A percentile compares a stretch with the other conserved stretches of the same genome.
Evolutionary conservation across 1,140 invertebrate genomes (phyloP).

Genomic region (Episyrphus balteatus): DNA sequence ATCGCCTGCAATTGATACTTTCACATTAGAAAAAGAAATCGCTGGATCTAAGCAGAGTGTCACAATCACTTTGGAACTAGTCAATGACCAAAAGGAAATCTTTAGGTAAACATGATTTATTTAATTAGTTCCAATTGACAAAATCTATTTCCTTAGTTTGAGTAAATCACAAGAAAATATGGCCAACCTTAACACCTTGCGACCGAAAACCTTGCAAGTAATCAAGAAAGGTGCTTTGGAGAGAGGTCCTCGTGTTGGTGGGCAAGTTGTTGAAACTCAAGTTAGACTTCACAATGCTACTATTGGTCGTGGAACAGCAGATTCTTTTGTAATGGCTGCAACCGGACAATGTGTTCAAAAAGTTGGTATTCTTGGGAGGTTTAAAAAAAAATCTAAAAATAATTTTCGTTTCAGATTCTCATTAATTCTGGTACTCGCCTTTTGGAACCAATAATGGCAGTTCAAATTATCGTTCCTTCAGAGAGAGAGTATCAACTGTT

Average conservation of each 20-base stretch:
- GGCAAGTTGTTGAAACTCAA: slow-evolving; percentile 59
- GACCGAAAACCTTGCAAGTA: slow-evolving; percentile 46
- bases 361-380: slow-evolving; percentile 38
- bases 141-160: slow-evolving; percentile 30
- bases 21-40: slow-evolving; percentile 54
- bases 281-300: slow-evolving; percentile 68
- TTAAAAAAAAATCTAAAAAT: neutral
- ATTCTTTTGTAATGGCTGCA: slow-evolving; percentile 66
- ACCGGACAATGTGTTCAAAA: slow-evolving; percentile 66
- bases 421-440: slow-evolving; percentile 47
- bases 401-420: slow-evolving; percentile 44
- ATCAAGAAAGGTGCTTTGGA: slow-evolving; percentile 52
- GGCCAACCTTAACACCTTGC: slow-evolving; percentile 49
- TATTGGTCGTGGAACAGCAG: slow-evolving; percentile 56
- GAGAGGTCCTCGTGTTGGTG: slow-evolving; percentile 61
- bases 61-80: slow-evolving; percentile 46
- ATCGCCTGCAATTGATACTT: slow-evolving; percentile 39
- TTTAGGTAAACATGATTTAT: slow-evolving; percentile 16
- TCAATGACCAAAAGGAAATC: slow-evolving; percentile 24
- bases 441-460: slow-evolving; percentile 77
- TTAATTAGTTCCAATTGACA: no score
- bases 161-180: slow-evolving; percentile 53
- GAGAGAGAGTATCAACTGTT: slow-evolving; percentile 50
- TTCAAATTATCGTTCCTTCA: slow-evolving; percentile 67
- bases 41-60: slow-evolving; percentile 45